Percentiles rank a stretch among this genome's conserved stretches.
Evolutionary conservation across 2,113 vertebrate species (phyloP).

Genomic region (Pardalotus punctatus): DNA sequence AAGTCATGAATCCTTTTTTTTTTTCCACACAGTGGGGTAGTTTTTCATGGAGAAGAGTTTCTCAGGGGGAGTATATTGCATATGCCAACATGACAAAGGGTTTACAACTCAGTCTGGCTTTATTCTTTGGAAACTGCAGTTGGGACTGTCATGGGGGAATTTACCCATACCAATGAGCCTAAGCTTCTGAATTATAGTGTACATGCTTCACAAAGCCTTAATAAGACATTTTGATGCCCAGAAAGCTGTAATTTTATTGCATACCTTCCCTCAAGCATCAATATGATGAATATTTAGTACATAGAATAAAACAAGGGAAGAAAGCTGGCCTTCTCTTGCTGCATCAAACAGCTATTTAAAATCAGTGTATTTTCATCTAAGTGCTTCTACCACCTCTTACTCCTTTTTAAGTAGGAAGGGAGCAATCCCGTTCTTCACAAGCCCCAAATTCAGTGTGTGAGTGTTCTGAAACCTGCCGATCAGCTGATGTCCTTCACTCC

Average conservation of each 20-base stretch:
- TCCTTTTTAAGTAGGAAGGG: not conserved
- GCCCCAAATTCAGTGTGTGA: not conserved
- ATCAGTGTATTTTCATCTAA: not conserved
- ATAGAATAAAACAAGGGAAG: not conserved
- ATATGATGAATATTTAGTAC: not conserved
- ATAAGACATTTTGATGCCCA: not conserved
- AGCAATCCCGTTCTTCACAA: not conserved
- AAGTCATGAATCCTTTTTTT: not conserved
- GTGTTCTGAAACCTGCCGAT: not conserved
- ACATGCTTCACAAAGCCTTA: not conserved
- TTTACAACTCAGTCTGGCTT: not conserved
- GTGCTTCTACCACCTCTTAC: not conserved
- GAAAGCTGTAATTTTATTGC: not conserved
- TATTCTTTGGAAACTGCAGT: not conserved
- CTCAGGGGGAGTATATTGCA: not conserved
- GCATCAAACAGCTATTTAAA: not conserved
- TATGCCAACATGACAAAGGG: not conserved
- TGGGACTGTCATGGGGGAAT: not conserved
- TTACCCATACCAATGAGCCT: not conserved
- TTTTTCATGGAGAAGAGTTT: not conserved
- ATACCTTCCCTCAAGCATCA: not conserved
- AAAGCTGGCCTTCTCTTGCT: not conserved
- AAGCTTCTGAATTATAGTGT: not conserved
- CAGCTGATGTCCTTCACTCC: not conserved
- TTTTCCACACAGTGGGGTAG: accelerated